Conservation (phyloP, 2,113 vertebrate species). For the Rhinopomastus cyanomelas region DNA sequence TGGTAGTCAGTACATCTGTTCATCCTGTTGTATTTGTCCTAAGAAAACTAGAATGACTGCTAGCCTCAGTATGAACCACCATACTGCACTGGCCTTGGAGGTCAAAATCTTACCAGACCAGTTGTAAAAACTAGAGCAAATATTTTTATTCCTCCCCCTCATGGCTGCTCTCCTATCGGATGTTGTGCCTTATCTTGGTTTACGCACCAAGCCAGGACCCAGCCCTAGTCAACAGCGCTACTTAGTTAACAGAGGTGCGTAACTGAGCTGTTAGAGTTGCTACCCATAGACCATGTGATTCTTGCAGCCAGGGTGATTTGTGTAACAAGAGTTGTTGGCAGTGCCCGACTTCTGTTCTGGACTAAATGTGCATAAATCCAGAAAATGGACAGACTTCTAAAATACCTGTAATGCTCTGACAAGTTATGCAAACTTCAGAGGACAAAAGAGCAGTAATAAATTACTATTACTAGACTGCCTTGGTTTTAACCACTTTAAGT, state of each 20-base stretch:
- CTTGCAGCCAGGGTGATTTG: background rate
- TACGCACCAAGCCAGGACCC: background rate
- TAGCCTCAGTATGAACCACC: background rate
- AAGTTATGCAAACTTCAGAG: background rate
- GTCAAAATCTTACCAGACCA: slow-evolving; percentile 1
- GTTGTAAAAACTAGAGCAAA: background rate
- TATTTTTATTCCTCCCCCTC: background rate
- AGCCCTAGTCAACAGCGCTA: background rate
- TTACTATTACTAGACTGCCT: background rate
- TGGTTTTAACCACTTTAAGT: background rate
- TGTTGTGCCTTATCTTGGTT: background rate
- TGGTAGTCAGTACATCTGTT: background rate
- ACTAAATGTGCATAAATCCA: background rate
- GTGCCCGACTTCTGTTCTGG: background rate
- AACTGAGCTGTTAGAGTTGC: background rate
- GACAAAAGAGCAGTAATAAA: background rate
- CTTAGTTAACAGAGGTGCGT: background rate
- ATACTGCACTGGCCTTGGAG: background rate
- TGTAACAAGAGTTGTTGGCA: background rate
- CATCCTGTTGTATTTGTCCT: background rate
- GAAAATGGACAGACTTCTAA: background rate
- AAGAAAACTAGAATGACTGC: background rate
- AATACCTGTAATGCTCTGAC: background rate
- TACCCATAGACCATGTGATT: background rate
- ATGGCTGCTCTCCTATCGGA: background rate